phyloP scores from a whole-genome alignment of 2,797 vertebrate genomes.

The Mallotus villosus region DNA sequence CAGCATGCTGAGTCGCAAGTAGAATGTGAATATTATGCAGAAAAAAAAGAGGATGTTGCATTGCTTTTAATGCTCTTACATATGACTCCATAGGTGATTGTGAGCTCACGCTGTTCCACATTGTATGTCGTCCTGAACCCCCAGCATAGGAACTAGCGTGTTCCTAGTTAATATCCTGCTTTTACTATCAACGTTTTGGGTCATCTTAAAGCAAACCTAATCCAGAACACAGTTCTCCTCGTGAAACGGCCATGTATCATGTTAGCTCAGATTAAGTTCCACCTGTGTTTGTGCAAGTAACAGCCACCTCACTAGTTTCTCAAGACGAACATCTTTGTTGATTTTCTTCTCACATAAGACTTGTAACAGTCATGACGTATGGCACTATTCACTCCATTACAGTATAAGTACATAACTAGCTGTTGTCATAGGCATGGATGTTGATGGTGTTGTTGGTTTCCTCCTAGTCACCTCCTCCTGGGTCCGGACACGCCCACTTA shows the following conservation, averaged over 20 bases:
- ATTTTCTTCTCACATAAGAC: constrained; percentile 20
- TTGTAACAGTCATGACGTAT: constrained; percentile 1
- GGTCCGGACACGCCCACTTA: constrained; percentile 40
- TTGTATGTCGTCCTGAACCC: constrained; percentile 61
- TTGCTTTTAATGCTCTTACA: constrained; percentile 67
- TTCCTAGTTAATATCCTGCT: constrained; percentile 48
- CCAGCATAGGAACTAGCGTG: constrained; percentile 64
- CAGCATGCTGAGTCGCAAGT: constrained; percentile 59
- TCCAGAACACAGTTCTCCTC: constrained; percentile 35
- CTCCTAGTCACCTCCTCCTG: constrained; percentile 47
- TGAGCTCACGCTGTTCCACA: constrained; percentile 57
- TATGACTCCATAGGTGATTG: constrained; percentile 62
- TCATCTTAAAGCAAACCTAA: constrained; percentile 54
- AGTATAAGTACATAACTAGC: constrained; percentile 29
- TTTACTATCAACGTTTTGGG: constrained; percentile 28
- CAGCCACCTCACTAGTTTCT: constrained; percentile 19
- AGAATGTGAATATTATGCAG: constrained; percentile 72
- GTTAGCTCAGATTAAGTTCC: constrained; percentile 16
- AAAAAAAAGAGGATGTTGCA: constrained; percentile 57
- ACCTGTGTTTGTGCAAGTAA: constrained; percentile 23
- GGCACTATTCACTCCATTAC: neutral
- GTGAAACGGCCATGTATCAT: constrained; percentile 27
- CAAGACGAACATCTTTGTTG: constrained; percentile 16
- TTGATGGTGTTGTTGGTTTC: constrained; percentile 49
- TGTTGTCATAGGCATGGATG: constrained; percentile 55